A percentile compares a stretch with the other conserved stretches of the same genome.
phyloP scores from a whole-genome alignment of 2,113 vertebrate genomes.

The Motacilla tschutschensis region DNA sequence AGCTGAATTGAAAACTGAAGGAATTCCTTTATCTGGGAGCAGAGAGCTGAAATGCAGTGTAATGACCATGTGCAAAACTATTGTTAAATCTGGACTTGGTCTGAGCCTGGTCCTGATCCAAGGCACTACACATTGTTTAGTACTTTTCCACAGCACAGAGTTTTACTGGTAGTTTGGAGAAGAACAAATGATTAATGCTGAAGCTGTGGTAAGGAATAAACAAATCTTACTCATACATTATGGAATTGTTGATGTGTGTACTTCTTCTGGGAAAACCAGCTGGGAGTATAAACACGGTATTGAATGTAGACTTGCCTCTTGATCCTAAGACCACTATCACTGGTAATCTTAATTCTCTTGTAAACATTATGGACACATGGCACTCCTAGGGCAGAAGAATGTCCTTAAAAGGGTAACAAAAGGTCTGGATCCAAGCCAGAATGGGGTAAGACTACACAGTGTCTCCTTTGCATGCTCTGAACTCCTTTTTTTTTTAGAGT shows the following conservation, averaged over 20 bases:
- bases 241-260: constrained; percentile 38
- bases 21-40: neutral
- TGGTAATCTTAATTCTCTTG: constrained; percentile 8
- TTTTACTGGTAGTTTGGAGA: constrained; percentile 31
- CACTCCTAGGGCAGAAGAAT: constrained; percentile 10
- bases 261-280: constrained; percentile 22
- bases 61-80: neutral
- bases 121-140: neutral
- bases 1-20: neutral
- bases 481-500: neutral
- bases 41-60: neutral
- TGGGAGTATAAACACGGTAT: constrained; percentile 26
- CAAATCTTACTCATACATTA: constrained; percentile 43
- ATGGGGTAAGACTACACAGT: neutral
- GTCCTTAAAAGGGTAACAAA: constrained; percentile 27
- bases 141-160: neutral
- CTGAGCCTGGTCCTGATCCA: neutral
- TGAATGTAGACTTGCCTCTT: constrained; percentile 46
- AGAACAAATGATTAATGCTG: constrained; percentile 28
- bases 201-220: constrained; percentile 38
- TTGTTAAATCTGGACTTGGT: neutral
- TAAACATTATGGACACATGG: constrained; percentile 30
- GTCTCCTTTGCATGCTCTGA: neutral
- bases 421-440: neutral
- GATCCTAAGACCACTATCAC: neutral